Base-by-base conservation (phyloP, 2,888 invertebrate genomes). In the Resseliella maxima region DNA sequence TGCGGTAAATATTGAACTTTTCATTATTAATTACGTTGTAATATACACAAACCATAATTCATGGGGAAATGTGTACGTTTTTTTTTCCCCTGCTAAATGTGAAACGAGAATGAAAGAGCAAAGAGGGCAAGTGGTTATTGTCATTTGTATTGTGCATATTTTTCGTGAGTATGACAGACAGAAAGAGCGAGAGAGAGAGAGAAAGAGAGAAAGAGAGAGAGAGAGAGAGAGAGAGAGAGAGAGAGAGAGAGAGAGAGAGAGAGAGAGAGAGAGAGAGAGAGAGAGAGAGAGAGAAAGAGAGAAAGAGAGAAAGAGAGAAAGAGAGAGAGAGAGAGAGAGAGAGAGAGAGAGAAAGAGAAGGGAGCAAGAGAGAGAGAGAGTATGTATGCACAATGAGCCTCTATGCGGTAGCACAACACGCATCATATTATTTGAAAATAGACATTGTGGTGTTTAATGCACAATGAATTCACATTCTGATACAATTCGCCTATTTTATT, bases 381-480 rank as follows among this genome's bases (percentile, higher is more conserved):
- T n/a, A 12, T 3, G 2, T 2, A 31, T 31, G 31, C 36, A 83
- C 83, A 83, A 83, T 83, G 83, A 38, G 24, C 83, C 83, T 38
- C 83, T 38, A 83, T 83, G 83, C 83, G 38, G 83, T 83, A 38
- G 38, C 83, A 38, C 83, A 83, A 83, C 24, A 83, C 36, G 38
- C 36, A 35, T 72, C 15, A 36, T 18, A 72, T 72, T 72, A 50
- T 50, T 59, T 59, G 59, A 59, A 15, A 72, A 72, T 72, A 72
- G 72, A 72, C 18, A 72, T 15, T 36, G 83, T 38, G 83, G 83
- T 83, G 0, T 83, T 83, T n/a, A 38, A 38, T n/a, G 24, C 21
- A 38, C 83, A 38, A 72, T 72, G 72, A 72, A n/a, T 72, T 35
- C 72, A 83, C 83, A 83, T 83, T 83, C 8, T 83, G 83, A 83